Evolutionary conservation across 2,888 invertebrate species (phyloP).

Genomic region (Lepas anatifera): DNA sequence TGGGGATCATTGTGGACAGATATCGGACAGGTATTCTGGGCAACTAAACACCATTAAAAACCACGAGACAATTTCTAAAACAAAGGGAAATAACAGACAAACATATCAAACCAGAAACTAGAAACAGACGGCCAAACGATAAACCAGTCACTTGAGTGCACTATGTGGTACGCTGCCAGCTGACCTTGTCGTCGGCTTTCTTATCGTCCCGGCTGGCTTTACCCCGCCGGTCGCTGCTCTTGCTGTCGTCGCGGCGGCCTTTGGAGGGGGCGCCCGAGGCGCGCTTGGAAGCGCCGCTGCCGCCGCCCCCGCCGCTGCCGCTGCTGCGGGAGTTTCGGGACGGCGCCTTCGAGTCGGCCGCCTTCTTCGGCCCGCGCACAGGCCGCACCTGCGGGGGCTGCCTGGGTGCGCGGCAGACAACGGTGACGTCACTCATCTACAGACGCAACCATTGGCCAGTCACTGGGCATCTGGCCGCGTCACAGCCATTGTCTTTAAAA

Average conservation of each 20-base stretch:
- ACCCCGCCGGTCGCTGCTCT: neutral
- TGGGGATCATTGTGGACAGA: no score
- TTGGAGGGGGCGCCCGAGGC: conserved; percentile 1
- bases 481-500: no score
- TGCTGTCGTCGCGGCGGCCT: neutral
- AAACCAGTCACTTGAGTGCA: no score
- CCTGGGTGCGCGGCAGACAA: neutral
- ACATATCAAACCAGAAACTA: no score
- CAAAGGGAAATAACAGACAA: no score
- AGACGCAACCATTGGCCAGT: no score
- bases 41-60: no score
- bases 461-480: no score
- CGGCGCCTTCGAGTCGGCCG: neutral
- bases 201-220: neutral
- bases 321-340: neutral
- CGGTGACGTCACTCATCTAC: neutral
- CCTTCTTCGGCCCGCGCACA: conserved; percentile 20
- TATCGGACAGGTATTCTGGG: no score
- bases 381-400: conserved; percentile 21
- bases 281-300: neutral
- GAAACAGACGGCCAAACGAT: no score
- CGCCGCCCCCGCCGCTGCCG: neutral
- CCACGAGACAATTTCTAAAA: no score
- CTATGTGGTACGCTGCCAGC: no score
- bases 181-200: neutral